Evolutionary conservation across 2,797 vertebrate genomes (phyloP).

Genomic region (Gallirallus australis): DNA sequence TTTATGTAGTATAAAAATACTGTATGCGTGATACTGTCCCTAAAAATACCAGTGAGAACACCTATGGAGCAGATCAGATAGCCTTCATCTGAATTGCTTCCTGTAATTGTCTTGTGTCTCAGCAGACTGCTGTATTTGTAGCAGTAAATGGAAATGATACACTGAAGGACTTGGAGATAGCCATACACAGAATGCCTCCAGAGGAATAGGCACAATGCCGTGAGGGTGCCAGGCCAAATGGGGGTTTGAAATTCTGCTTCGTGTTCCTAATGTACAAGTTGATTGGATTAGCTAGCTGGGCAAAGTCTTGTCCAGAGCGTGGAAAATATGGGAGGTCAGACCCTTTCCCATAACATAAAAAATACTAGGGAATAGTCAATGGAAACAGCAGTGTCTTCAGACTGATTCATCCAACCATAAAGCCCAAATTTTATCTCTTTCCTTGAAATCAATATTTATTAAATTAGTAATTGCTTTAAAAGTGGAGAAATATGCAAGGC

Average conservation of each 20-base stretch:
- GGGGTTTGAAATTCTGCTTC: accelerated
- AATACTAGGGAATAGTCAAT: not conserved
- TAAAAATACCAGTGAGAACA: not conserved
- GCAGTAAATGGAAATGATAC: not conserved
- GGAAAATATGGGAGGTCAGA: not conserved
- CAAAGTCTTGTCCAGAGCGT: not conserved
- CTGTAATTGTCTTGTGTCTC: not conserved
- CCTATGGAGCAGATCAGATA: not conserved
- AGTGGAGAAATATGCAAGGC: not conserved
- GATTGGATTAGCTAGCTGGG: not conserved
- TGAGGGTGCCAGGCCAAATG: not conserved
- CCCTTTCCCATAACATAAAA: not conserved
- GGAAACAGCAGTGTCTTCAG: not conserved
- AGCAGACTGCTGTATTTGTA: not conserved
- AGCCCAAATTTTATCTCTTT: not conserved
- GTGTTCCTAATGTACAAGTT: not conserved
- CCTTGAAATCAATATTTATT: not conserved
- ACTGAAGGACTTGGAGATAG: not conserved
- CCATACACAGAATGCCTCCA: not conserved
- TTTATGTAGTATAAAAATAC: not conserved
- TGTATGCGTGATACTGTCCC: not conserved
- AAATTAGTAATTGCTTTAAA: constrained; percentile 4
- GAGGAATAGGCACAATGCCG: not conserved
- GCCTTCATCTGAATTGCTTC: not conserved
- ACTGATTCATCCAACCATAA: not conserved